Evolutionary conservation across 2,797 vertebrate species (phyloP).

Genomic region (Cephalopachus bancanus): DNA sequence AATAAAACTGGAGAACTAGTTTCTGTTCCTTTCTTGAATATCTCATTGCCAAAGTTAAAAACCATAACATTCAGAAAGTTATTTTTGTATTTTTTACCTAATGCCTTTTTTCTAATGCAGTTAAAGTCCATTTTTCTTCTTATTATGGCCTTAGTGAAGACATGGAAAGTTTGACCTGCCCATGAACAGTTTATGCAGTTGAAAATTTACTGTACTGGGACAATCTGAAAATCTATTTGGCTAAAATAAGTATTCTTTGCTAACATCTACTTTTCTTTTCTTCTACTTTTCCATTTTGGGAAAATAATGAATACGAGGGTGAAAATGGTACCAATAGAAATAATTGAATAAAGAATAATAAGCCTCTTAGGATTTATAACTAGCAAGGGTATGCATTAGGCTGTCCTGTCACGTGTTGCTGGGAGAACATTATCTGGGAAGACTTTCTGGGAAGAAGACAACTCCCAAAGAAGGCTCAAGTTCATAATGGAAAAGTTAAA

Average conservation of each 20-base stretch:
- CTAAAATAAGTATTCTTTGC: slow-evolving; percentile 54
- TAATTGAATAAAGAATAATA: slow-evolving; percentile 6
- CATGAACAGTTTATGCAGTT: background rate
- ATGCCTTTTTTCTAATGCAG: background rate
- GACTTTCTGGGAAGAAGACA: slow-evolving; percentile 51
- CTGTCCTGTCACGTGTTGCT: slow-evolving; percentile 24
- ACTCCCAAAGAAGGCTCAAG: slow-evolving; percentile 54
- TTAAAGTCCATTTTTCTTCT: slow-evolving; percentile 18
- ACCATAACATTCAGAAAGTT: background rate
- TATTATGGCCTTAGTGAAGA: background rate
- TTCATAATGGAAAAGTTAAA: slow-evolving; percentile 68
- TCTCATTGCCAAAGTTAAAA: background rate
- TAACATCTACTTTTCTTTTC: slow-evolving; percentile 53
- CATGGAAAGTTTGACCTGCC: slow-evolving; percentile 12
- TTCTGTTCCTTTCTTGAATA: slow-evolving; percentile 1
- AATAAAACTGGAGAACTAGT: background rate
- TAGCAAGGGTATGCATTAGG: background rate
- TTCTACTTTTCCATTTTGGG: slow-evolving; percentile 54
- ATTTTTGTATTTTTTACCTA: background rate
- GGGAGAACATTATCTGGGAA: slow-evolving; percentile 50
- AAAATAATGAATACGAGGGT: slow-evolving; percentile 11
- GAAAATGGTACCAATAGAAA: background rate
- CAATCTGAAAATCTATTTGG: slow-evolving; percentile 59
- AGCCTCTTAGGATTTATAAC: background rate
- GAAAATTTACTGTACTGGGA: slow-evolving; percentile 59